Percentiles rank a stretch among this genome's conserved stretches.
phyloP scores from a whole-genome alignment of 2,797 vertebrate genomes.

The Dicrostonyx torquatus region DNA sequence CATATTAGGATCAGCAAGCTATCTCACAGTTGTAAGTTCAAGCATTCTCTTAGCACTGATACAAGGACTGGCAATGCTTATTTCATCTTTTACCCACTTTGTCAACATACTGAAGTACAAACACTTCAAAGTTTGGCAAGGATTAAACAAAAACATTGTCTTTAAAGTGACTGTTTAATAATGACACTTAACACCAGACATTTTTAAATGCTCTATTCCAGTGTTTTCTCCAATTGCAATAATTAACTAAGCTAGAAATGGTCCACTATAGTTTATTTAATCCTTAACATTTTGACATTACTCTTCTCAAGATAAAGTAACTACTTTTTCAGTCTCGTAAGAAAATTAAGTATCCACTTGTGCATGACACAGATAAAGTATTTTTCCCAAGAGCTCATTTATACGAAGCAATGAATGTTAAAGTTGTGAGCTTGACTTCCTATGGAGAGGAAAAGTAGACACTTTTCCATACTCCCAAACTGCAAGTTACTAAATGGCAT shows the following conservation, averaged over 20 bases:
- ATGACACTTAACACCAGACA: slow-evolving; percentile 31
- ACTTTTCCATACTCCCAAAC: not conserved
- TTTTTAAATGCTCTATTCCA: slow-evolving; percentile 13
- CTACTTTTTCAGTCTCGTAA: slow-evolving; percentile 37
- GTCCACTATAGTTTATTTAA: slow-evolving; percentile 43
- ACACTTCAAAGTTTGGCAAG: slow-evolving; percentile 34
- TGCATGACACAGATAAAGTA: slow-evolving; percentile 36
- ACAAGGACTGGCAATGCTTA: not conserved
- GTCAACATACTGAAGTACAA: not conserved
- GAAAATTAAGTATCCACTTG: slow-evolving; percentile 52
- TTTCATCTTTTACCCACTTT: not conserved
- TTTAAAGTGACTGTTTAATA: slow-evolving; percentile 31
- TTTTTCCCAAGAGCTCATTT: slow-evolving; percentile 52
- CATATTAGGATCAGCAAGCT: not conserved
- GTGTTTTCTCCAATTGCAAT: not conserved
- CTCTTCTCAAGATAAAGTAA: slow-evolving; percentile 33
- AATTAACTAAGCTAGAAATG: slow-evolving; percentile 48
- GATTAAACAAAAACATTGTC: slow-evolving; percentile 34
- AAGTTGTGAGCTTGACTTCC: slow-evolving; percentile 19
- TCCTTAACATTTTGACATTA: slow-evolving; percentile 45
- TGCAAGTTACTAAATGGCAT: slow-evolving; percentile 8
- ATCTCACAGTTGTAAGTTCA: not conserved
- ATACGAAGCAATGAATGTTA: slow-evolving; percentile 48
- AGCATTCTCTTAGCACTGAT: not conserved
- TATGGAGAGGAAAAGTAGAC: slow-evolving; percentile 14